Conservation (phyloP, 2,113 vertebrate species). For the Hydrochoerus hydrochaeris region DNA sequence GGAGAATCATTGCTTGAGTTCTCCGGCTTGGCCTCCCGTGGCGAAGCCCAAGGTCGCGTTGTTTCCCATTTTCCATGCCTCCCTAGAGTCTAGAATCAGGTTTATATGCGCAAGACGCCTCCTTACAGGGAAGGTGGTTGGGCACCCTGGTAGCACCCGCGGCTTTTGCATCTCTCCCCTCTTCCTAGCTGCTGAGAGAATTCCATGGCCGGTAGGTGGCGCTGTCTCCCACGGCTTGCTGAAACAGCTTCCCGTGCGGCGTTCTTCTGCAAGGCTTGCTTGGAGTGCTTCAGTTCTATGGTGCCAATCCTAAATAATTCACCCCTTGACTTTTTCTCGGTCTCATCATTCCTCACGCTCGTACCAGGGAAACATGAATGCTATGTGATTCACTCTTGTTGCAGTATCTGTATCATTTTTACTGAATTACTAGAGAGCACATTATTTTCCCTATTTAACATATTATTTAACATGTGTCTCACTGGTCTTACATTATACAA, state of each 20-base stretch:
- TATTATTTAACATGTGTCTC: not conserved
- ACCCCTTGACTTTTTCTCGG: not conserved
- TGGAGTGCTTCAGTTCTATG: not conserved
- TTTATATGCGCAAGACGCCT: not conserved
- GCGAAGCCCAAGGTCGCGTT: not conserved
- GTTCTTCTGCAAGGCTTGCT: not conserved
- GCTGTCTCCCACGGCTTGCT: not conserved
- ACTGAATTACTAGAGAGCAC: not conserved
- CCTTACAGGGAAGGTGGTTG: not conserved
- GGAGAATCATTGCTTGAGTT: not conserved
- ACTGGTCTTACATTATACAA: not conserved
- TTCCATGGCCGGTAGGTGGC: constrained; percentile 49
- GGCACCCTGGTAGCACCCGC: too few species aligned
- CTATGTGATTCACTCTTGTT: not conserved
- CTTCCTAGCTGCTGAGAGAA: not conserved
- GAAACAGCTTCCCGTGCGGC: fast-evolving
- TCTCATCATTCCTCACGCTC: not conserved
- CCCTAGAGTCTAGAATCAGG: not conserved
- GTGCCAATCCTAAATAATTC: not conserved
- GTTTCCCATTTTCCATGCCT: not conserved
- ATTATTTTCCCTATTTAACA: not conserved
- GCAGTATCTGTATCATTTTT: constrained; percentile 11
- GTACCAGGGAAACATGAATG: not conserved
- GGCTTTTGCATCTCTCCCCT: not conserved
- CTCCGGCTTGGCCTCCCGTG: fast-evolving